Evolutionary conservation across 2,888 invertebrate genomes (phyloP).

Genomic region (Andricus curvator): DNA sequence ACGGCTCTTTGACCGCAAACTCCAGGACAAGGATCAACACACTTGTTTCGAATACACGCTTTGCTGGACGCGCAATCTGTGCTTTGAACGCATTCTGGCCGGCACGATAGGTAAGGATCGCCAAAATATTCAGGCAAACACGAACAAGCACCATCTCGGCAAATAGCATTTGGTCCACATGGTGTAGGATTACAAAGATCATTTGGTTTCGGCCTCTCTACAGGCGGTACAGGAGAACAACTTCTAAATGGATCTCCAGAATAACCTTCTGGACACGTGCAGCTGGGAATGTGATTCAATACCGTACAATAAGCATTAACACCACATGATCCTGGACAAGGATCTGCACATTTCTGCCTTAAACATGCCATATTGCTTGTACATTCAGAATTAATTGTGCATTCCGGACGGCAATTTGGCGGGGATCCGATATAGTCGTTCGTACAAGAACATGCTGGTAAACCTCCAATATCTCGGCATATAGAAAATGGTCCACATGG

Average conservation of each 20-base stretch:
- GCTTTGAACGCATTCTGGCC: slow-evolving; percentile 79
- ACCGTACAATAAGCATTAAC: slow-evolving; percentile 79
- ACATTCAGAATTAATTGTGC: slow-evolving; percentile 77
- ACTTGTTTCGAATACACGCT: slow-evolving; percentile 79
- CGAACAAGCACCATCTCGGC: slow-evolving; percentile 77
- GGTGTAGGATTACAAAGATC: slow-evolving; percentile 86
- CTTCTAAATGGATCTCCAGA: slow-evolving; percentile 66
- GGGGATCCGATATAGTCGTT: slow-evolving; percentile 83
- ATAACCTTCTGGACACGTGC: slow-evolving; percentile 73
- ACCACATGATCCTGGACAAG: slow-evolving; percentile 85
- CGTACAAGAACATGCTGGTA: slow-evolving; percentile 88
- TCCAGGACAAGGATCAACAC: slow-evolving; percentile 78
- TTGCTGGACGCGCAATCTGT: slow-evolving; percentile 77
- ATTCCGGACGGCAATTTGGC: slow-evolving; percentile 73
- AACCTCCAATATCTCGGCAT: slow-evolving; percentile 86
- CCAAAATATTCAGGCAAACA: slow-evolving; percentile 77
- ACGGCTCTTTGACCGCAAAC: slow-evolving; percentile 79
- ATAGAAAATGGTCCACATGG: slow-evolving; percentile 89
- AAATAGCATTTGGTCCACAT: slow-evolving; percentile 80
- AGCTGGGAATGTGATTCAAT: slow-evolving; percentile 78
- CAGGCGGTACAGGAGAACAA: slow-evolving; percentile 55
- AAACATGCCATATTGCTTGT: slow-evolving; percentile 81
- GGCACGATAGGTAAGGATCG: slow-evolving; percentile 78
- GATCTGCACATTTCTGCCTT: slow-evolving; percentile 85
- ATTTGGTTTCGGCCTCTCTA: slow-evolving; percentile 37